phyloP scores from a whole-genome alignment of 2,113 vertebrate genomes.

The Emberiza fucata region DNA sequence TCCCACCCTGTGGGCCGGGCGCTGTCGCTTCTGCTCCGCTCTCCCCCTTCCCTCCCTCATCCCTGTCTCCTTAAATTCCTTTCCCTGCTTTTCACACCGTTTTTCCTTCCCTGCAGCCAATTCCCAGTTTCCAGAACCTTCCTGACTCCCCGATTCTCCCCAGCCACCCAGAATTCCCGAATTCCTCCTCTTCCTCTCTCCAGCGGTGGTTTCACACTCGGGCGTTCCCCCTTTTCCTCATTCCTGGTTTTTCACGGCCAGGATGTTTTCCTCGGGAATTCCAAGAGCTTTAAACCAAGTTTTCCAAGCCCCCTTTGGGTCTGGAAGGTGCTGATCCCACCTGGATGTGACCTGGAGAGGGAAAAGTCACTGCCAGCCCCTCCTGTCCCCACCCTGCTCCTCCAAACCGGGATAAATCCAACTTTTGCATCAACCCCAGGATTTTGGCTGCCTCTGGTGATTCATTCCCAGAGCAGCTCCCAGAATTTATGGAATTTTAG shows the following conservation, averaged over 20 bases:
- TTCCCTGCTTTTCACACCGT: background rate
- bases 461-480: background rate
- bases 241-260: fast-evolving
- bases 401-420: background rate
- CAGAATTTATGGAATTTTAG: background rate
- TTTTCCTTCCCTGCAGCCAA: background rate
- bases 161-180: background rate
- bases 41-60: background rate
- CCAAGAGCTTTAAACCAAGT: fast-evolving
- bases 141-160: fast-evolving
- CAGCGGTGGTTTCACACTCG: background rate
- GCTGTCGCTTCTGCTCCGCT: background rate
- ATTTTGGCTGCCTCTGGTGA: background rate
- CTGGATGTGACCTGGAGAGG: background rate
- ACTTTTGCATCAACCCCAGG: fast-evolving
- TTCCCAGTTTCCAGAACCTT: background rate
- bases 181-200: background rate
- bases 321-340: background rate
- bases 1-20: background rate
- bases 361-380: background rate
- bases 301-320: background rate
- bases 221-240: fast-evolving
- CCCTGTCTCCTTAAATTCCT: slow-evolving; percentile 1
- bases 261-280: background rate
- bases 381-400: background rate